Conservation (phyloP, 30 jellyfish, hydroid and myxozoan genomes). For the Sanderia malayensis region DNA sequence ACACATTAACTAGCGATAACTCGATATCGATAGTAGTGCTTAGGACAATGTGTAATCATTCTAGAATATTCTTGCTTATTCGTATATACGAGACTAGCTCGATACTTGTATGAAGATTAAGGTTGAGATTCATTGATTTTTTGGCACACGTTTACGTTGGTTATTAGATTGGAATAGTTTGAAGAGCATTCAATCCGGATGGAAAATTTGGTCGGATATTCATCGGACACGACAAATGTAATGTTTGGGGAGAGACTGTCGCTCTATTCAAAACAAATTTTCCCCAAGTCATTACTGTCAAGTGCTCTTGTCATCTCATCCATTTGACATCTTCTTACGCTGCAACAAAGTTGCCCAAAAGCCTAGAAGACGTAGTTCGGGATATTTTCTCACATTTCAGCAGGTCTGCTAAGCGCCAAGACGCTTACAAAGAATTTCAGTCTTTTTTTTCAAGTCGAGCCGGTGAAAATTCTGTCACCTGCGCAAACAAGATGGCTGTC, state of each 20-base stretch:
- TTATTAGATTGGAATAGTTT: no score
- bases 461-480: constrained; percentile 48
- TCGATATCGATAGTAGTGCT: no score
- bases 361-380: constrained; percentile 47
- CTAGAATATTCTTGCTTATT: no score
- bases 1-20: no score
- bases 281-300: constrained; percentile 23
- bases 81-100: no score
- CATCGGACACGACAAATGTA: constrained; percentile 61
- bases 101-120: no score
- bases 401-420: constrained; percentile 54
- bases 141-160: no score
- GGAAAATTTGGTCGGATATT: constrained; percentile 57
- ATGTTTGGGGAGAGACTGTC: constrained; percentile 67
- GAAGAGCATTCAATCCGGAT: constrained; percentile 36
- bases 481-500: constrained; percentile 63
- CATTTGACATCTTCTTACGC: constrained; percentile 64
- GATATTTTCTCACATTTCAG: constrained; percentile 43
- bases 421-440: constrained; percentile 31
- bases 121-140: no score
- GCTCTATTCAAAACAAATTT: constrained; percentile 14
- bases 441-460: constrained; percentile 32
- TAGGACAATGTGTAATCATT: no score
- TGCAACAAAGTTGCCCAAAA: constrained; percentile 37
- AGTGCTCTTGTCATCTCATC: constrained; percentile 49